Base-by-base conservation (phyloP, 1,140 invertebrate species). In the Drosophila takahashii region DNA sequence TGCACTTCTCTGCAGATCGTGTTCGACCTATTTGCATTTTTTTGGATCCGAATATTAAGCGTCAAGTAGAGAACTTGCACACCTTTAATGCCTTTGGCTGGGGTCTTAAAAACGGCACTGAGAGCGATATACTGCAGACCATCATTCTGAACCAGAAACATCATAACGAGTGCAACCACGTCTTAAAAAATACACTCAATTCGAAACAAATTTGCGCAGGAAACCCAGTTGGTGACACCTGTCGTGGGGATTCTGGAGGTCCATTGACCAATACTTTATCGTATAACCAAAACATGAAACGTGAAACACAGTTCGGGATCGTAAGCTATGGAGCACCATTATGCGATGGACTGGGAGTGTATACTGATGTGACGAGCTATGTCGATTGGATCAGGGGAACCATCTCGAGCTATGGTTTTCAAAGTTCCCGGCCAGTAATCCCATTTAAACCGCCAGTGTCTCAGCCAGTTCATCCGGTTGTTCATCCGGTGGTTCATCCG, bases 21-120 rank as follows among this genome's bases (percentile, higher is more conserved):
- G 15, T 48, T 9, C 45, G 15, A 15, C 62, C 62, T 2, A 15
- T 65, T 3, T 65, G 62, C 26, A 61, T 65, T 15, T 15, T 9
- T 0, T 18, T 15, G 44, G 11, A 13, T 36, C 11, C 1, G 8
- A 0, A 0, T 0, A 8, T 18, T 1, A 58, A 22, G 27, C 22
- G 7, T 0, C 0, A 1, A 5, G 32, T 61, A 22, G 32, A 37
- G 0, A n/a, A n/a, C n/a, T n/a, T n/a, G n/a, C n/a, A n/a, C n/a
- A 6, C 3, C 0, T 32, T 65, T 2, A 15, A 36, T 0, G 26
- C 32, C 13, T 47, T 39, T 11, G 62, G 56, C 7, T 65, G 62
- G 62, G 62, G 57, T 2, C 16, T 1, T 0, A 29, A 0, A 13
- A 3, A 29, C 8, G 26, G 26, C 2, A 8, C 0, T 0, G 1